Evolutionary conservation across 2,888 invertebrate genomes (phyloP).

Genomic region (Apodemia hepburni): DNA sequence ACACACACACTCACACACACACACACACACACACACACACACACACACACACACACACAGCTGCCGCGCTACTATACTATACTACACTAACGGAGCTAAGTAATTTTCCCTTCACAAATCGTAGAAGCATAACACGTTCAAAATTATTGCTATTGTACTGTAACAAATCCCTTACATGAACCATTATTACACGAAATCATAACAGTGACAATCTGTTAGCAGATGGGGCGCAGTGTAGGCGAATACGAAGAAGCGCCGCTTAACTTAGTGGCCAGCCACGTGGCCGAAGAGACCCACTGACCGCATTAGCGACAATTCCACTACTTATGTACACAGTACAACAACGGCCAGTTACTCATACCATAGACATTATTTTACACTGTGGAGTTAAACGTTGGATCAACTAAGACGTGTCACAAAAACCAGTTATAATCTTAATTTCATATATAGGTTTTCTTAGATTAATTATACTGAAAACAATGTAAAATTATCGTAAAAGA

Average conservation of each 20-base stretch:
- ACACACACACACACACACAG: conserved; percentile 36
- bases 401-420: conserved; percentile 7
- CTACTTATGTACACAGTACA: conserved; percentile 21
- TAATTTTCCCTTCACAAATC: conserved; percentile 32
- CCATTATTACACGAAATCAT: neutral
- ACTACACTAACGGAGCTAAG: neutral
- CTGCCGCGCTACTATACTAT: too few relatives aligned
- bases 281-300: conserved; percentile 81
- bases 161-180: too few relatives aligned
- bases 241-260: conserved; percentile 83
- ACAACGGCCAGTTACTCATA: conserved; percentile 34
- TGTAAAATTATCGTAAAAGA: neutral
- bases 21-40: conserved; percentile 38
- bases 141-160: too few relatives aligned
- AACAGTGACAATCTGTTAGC: conserved; percentile 25
- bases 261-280: conserved; percentile 85
- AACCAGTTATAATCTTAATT: conserved; percentile 11
- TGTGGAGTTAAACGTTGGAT: conserved; percentile 1
- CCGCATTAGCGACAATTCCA: conserved; percentile 32
- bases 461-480: conserved; percentile 9
- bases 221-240: conserved; percentile 63
- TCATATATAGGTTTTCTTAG: conserved; percentile 8
- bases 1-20: conserved; percentile 78
- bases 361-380: conserved; percentile 24
- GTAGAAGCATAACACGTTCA: neutral